These are phyloP conservation scores for Drosophila macrospina DNA, from an alignment of 2,888 invertebrate species.

Conservation along the genomic window DNA sequence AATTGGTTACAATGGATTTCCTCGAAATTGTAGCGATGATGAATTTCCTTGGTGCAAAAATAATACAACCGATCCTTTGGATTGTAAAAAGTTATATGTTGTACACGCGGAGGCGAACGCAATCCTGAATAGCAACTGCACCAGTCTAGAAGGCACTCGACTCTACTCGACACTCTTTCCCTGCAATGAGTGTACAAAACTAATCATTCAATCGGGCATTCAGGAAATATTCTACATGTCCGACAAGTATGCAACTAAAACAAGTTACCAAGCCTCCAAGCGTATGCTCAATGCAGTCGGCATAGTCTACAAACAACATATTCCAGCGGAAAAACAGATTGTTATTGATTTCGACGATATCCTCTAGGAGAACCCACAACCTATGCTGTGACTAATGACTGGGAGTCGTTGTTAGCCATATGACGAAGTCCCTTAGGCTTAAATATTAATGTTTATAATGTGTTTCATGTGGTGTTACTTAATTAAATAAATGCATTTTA, in stretches of 20 bases:
- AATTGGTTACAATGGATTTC: slow-evolving; percentile 99
- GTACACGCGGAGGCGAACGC: slow-evolving; percentile 99
- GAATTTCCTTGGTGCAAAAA: slow-evolving; percentile 94
- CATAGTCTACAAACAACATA: slow-evolving; percentile 89
- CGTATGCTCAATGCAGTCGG: slow-evolving; percentile 92
- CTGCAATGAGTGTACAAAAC: slow-evolving; percentile 98
- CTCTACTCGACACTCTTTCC: slow-evolving; percentile 97
- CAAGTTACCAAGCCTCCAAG: slow-evolving; percentile 90
- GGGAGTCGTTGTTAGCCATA: too few species aligned
- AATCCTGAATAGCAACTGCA: slow-evolving; percentile 94
- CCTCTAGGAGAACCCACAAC: background rate
- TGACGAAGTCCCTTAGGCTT: slow-evolving; percentile 8
- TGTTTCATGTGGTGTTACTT: background rate
- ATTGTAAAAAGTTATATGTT: slow-evolving; percentile 95
- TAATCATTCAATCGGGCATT: slow-evolving; percentile 97
- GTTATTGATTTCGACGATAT: slow-evolving; percentile 88
- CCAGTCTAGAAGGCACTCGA: slow-evolving; percentile 91
- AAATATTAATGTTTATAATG: background rate
- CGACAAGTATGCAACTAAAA: slow-evolving; percentile 91
- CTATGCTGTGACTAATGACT: background rate
- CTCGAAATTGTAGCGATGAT: slow-evolving; percentile 94
- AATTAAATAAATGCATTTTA: background rate
- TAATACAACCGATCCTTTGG: slow-evolving; percentile 85
- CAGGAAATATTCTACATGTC: slow-evolving; percentile 91
- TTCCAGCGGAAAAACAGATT: slow-evolving; percentile 88